Evolutionary conservation across 2,888 invertebrate genomes (phyloP).

Genomic region (Synergus umbraculus): DNA sequence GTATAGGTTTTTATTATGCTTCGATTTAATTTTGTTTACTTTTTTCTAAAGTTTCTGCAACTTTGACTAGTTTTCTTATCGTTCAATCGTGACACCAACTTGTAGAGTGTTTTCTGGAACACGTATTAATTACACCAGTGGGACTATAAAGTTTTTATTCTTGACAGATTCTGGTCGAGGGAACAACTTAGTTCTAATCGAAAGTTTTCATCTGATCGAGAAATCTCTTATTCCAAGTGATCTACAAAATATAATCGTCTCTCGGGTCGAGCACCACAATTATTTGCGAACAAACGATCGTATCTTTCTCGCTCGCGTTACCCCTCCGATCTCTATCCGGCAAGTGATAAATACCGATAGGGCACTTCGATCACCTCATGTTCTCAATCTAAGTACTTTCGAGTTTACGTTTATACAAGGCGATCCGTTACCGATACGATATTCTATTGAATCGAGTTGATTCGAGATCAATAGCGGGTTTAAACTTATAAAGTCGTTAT

Average conservation of each 20-base stretch:
- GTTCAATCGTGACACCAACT: background rate
- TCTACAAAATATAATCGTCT: conserved; percentile 33
- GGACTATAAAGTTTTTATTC: conserved; percentile 27
- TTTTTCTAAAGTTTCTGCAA: background rate
- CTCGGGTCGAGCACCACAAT: conserved; percentile 22
- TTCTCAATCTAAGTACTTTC: conserved; percentile 39
- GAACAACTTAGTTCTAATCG: conserved; percentile 33
- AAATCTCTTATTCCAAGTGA: conserved; percentile 29
- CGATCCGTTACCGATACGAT: conserved; percentile 59
- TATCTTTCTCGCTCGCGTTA: conserved; percentile 28
- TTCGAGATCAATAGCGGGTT: conserved; percentile 52
- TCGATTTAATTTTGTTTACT: background rate
- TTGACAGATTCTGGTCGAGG: conserved; percentile 26
- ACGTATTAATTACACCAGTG: conserved; percentile 19
- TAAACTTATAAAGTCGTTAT: too few species aligned
- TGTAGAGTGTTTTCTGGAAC: conserved; percentile 24
- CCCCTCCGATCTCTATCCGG: conserved; percentile 31
- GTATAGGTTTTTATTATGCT: too few species aligned
- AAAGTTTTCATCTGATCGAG: conserved; percentile 36
- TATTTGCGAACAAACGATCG: conserved; percentile 34
- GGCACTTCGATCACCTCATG: conserved; percentile 38
- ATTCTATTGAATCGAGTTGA: conserved; percentile 53
- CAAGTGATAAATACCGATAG: conserved; percentile 35
- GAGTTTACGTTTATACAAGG: conserved; percentile 40
- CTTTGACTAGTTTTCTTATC: conserved; percentile 16